A percentile compares a stretch with the other conserved stretches of the same genome.
These are phyloP conservation scores for Lutjanus argentimaculatus DNA, from an alignment of 2,797 vertebrate genomes.

Conservation along the genomic window DNA sequence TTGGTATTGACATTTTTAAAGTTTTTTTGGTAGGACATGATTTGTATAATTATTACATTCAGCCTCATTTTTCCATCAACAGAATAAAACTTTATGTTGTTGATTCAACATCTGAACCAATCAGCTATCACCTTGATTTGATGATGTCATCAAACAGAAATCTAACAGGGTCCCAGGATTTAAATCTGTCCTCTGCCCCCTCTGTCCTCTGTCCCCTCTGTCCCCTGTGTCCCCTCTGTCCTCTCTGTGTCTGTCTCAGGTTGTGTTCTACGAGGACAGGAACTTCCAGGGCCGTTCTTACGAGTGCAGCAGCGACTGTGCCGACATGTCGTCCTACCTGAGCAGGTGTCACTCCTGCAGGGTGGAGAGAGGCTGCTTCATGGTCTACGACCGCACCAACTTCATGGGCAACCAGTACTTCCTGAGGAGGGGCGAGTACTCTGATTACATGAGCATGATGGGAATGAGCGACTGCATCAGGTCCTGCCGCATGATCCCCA, in stretches of 20 bases:
- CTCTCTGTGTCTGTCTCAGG: constrained; percentile 20
- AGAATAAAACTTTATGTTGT: too few relatives aligned
- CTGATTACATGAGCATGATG: constrained; percentile 66
- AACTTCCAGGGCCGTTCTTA: constrained; percentile 71
- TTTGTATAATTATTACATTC: too few relatives aligned
- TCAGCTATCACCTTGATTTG: too few relatives aligned
- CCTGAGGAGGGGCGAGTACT: constrained; percentile 68
- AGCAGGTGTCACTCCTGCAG: constrained; percentile 72
- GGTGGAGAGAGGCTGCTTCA: constrained; percentile 73
- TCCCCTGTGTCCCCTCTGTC: too few relatives aligned
- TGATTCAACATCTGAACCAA: too few relatives aligned
- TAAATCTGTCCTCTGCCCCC: too few relatives aligned
- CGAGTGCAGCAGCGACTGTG: constrained; percentile 62
- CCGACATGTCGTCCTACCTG: constrained; percentile 72
- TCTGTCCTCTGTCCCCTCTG: too few relatives aligned
- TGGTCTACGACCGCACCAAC: constrained; percentile 71
- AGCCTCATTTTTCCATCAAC: too few relatives aligned
- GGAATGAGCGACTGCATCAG: constrained; percentile 63
- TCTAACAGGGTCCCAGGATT: too few relatives aligned
- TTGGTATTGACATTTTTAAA: too few relatives aligned
- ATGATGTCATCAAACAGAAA: too few relatives aligned
- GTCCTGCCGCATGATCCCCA: constrained; percentile 71
- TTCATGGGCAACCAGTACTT: constrained; percentile 73
- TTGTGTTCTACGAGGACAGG: constrained; percentile 67
- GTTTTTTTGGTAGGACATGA: too few relatives aligned